A percentile compares a stretch with the other conserved stretches of the same genome.
Evolutionary conservation across 2,888 invertebrate genomes (phyloP).

Genomic region (Athalia circularis): DNA sequence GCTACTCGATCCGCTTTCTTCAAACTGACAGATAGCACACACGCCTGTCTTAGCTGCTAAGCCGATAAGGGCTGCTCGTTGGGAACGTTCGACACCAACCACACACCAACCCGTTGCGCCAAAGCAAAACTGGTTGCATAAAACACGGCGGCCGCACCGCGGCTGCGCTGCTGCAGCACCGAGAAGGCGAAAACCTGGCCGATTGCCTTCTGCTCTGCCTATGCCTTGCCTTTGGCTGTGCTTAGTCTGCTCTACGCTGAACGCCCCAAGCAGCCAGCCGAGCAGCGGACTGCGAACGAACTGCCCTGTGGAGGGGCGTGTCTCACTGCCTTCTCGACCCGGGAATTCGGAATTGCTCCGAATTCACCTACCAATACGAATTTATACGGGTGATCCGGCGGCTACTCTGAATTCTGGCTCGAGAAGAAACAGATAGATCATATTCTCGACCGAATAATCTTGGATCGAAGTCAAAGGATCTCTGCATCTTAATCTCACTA

Average conservation of each 20-base stretch:
- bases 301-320: constrained; percentile 38
- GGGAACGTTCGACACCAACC: constrained; percentile 37
- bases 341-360: constrained; percentile 14
- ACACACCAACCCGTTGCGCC: constrained; percentile 60
- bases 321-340: constrained; percentile 44
- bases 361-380: background rate
- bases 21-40: constrained; percentile 53
- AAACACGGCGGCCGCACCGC: constrained; percentile 62
- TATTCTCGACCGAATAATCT: too few species aligned
- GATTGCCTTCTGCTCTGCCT: background rate
- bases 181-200: constrained; percentile 7
- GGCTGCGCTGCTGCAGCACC: constrained; percentile 63
- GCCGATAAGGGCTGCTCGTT: constrained; percentile 29
- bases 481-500: too few species aligned
- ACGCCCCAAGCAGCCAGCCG: background rate
- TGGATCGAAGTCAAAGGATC: too few species aligned
- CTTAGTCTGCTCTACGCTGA: too few species aligned
- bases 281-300: constrained; percentile 30
- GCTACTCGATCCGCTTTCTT: background rate
- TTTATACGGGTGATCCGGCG: background rate
- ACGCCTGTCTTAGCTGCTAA: constrained; percentile 63
- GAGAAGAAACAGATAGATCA: background rate
- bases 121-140: constrained; percentile 73
- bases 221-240: too few species aligned
- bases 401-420: background rate